Evolutionary conservation across 2,113 vertebrate genomes (phyloP).

Genomic region (Zeus faber): DNA sequence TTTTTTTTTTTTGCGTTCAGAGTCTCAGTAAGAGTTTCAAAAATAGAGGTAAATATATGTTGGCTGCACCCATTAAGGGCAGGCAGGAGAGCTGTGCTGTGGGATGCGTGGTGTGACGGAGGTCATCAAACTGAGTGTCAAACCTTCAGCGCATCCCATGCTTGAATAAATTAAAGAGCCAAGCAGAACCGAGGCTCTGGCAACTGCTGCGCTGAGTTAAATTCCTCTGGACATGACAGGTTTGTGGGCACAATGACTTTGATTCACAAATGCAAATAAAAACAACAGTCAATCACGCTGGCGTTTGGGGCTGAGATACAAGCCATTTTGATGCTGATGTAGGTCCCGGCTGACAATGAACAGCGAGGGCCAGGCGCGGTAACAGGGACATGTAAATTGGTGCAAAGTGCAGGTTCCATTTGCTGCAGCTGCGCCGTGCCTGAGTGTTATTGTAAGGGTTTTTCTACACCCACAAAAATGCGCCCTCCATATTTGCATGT

Average conservation of each 20-base stretch:
- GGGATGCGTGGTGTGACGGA: constrained; percentile 15
- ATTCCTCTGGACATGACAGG: constrained; percentile 35
- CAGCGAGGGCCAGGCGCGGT: background rate
- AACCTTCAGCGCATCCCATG: background rate
- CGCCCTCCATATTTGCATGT: no score
- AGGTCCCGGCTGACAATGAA: constrained; percentile 32
- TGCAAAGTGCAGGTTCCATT: background rate
- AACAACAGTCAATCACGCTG: constrained; percentile 27
- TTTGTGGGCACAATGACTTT: constrained; percentile 30
- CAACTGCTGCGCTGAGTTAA: constrained; percentile 34
- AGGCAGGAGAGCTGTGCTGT: no score
- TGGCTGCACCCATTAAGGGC: no score
- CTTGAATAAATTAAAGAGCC: constrained; percentile 31
- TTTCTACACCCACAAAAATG: no score
- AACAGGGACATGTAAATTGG: background rate
- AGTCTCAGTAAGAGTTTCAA: no score
- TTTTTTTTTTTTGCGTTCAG: no score
- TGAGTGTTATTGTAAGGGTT: no score
- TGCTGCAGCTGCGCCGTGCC: background rate
- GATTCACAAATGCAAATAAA: constrained; percentile 38
- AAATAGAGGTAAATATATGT: no score
- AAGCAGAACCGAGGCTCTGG: constrained; percentile 9
- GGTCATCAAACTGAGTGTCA: background rate
- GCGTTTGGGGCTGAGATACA: constrained; percentile 10
- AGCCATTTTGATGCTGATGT: constrained; percentile 36